Evolutionary conservation across 2,888 invertebrate genomes (phyloP).

Genomic region (Machimus atricapillus): DNA sequence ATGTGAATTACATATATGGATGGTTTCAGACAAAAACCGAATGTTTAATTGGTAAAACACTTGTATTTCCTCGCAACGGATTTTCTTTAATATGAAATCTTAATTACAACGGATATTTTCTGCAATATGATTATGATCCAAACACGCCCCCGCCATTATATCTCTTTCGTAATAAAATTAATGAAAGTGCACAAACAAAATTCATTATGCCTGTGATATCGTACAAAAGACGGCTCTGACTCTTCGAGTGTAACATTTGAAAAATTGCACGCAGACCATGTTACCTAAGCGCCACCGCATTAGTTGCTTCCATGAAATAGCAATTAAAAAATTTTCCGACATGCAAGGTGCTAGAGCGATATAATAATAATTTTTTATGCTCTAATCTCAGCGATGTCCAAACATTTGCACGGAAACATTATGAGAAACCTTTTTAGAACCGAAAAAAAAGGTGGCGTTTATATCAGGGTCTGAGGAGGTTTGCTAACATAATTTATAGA

Average conservation of each 20-base stretch:
- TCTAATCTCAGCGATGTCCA: background rate
- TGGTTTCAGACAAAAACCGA: background rate
- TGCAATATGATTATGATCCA: background rate
- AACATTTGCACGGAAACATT: background rate
- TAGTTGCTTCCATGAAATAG: background rate
- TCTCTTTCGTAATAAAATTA: background rate
- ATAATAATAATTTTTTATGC: background rate
- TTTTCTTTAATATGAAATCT: background rate
- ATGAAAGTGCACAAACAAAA: slow-evolving; percentile 5
- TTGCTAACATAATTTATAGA: background rate
- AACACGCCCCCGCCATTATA: background rate
- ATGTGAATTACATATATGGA: background rate
- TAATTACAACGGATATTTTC: background rate
- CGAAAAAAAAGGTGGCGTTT: background rate
- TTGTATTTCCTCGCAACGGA: background rate
- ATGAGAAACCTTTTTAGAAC: background rate
- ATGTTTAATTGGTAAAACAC: background rate
- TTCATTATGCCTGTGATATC: background rate
- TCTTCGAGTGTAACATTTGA: background rate
- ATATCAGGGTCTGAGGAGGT: background rate
- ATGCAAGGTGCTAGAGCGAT: background rate
- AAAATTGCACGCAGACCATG: background rate
- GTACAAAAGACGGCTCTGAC: background rate
- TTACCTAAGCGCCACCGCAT: background rate
- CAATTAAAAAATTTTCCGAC: background rate